These are phyloP conservation scores for Mystacornis crossleyi DNA, from an alignment of 2,113 vertebrate genomes.

Conservation along the genomic window DNA sequence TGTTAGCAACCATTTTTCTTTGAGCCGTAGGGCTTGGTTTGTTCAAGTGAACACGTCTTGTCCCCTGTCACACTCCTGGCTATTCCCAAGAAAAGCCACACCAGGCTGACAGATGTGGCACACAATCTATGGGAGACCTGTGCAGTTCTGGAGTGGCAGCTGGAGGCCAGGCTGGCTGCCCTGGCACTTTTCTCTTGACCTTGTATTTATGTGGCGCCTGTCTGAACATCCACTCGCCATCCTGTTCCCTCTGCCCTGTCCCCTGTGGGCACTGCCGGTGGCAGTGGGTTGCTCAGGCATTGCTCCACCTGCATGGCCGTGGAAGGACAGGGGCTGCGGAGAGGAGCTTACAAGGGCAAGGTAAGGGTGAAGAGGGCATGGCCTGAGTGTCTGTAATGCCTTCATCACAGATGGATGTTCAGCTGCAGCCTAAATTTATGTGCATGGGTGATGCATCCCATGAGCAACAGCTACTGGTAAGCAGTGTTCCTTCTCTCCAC, in stretches of 20 bases:
- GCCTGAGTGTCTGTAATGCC: not conserved
- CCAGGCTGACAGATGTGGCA: not conserved
- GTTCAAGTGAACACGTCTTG: not conserved
- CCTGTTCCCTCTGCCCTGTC: accelerated
- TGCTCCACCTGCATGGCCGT: accelerated
- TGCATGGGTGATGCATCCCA: not conserved
- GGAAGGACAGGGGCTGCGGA: not conserved
- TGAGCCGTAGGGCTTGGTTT: not conserved
- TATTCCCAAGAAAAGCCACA: not conserved
- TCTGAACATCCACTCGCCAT: not conserved
- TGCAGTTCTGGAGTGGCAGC: not conserved
- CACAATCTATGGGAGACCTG: not conserved
- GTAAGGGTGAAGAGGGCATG: not conserved
- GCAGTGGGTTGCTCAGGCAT: not conserved
- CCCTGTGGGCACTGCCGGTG: accelerated
- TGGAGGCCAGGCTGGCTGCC: not conserved
- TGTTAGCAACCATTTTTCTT: not conserved
- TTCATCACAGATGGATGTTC: not conserved
- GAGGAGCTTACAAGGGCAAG: not conserved
- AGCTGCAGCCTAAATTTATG: not conserved
- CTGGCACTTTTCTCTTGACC: not conserved
- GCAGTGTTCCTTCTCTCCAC: accelerated
- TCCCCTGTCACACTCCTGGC: no score
- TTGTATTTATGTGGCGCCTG: not conserved
- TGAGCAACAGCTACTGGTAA: accelerated